Conservation (phyloP, 2,888 invertebrate genomes). For the Xylocampa areola region DNA sequence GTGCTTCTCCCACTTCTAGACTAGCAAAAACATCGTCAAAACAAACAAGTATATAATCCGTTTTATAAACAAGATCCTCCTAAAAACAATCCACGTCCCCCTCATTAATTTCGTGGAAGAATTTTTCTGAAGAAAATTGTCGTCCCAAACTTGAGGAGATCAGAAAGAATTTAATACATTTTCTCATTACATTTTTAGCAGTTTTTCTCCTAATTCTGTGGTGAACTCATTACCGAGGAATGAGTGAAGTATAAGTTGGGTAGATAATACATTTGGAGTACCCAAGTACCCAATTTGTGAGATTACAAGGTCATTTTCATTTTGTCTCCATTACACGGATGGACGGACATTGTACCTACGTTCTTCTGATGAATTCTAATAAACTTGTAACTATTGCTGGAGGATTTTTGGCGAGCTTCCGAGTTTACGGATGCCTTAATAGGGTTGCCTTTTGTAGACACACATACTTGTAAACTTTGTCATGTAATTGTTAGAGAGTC, state of each 20-base stretch:
- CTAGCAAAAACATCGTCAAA: constrained; percentile 5
- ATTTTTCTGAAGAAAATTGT: constrained; percentile 26
- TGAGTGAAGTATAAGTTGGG: constrained; percentile 54
- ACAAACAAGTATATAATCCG: constrained; percentile 12
- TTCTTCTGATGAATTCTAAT: constrained; percentile 44
- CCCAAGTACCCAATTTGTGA: constrained; percentile 59
- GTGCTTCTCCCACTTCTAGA: not conserved
- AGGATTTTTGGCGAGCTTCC: constrained; percentile 28
- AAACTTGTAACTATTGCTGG: constrained; percentile 49
- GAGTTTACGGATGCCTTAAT: constrained; percentile 38
- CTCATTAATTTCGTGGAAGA: constrained; percentile 37
- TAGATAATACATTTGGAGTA: constrained; percentile 61
- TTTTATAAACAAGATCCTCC: constrained; percentile 13
- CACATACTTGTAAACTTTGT: constrained; percentile 10
- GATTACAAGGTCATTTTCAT: constrained; percentile 63
- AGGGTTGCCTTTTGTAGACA: constrained; percentile 17
- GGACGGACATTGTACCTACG: constrained; percentile 37
- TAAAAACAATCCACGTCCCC: constrained; percentile 25
- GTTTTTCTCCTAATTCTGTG: constrained; percentile 58
- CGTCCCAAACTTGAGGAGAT: constrained; percentile 41
- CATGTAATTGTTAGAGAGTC: not conserved
- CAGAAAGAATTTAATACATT: constrained; percentile 58
- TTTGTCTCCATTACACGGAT: constrained; percentile 57
- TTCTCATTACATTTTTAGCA: constrained; percentile 62
- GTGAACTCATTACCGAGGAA: constrained; percentile 60